phyloP scores from a whole-genome alignment of 2,113 vertebrate genomes.

The Stegastes partitus region DNA sequence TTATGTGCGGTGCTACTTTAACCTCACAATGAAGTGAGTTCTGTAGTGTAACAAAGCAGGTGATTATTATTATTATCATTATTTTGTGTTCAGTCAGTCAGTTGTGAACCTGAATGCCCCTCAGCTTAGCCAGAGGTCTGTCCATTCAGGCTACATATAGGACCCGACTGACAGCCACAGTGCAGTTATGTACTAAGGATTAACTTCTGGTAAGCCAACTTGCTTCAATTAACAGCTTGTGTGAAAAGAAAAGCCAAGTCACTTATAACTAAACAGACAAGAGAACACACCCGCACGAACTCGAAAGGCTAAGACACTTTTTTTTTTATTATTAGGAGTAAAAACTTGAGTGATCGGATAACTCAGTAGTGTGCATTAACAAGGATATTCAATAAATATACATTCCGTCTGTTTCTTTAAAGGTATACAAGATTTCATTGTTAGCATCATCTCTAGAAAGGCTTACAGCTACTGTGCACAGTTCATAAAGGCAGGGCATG shows the following conservation, averaged over 20 bases:
- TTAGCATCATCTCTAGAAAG: constrained; percentile 61
- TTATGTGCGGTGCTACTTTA: neutral
- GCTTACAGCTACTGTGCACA: constrained; percentile 61
- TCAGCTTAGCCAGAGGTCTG: neutral
- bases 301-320: constrained; percentile 11
- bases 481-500: constrained; percentile 79
- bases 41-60: too few species aligned
- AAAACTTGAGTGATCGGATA: constrained; percentile 59
- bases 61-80: too few species aligned
- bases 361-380: constrained; percentile 64
- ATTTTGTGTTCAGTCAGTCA: too few species aligned
- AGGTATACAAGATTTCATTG: constrained; percentile 62
- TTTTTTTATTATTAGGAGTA: constrained; percentile 82
- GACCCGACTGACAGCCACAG: constrained; percentile 12
- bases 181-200: constrained; percentile 16
- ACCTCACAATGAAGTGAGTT: too few species aligned
- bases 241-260: constrained; percentile 22
- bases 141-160: neutral
- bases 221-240: constrained; percentile 40
- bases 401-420: constrained; percentile 77
- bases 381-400: constrained; percentile 77
- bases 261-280: neutral
- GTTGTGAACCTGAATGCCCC: neutral
- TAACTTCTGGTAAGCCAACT: constrained; percentile 37
- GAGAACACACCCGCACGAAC: neutral